Conservation (phyloP, 2,797 vertebrate genomes). For the Rhodeus uyekii region DNA sequence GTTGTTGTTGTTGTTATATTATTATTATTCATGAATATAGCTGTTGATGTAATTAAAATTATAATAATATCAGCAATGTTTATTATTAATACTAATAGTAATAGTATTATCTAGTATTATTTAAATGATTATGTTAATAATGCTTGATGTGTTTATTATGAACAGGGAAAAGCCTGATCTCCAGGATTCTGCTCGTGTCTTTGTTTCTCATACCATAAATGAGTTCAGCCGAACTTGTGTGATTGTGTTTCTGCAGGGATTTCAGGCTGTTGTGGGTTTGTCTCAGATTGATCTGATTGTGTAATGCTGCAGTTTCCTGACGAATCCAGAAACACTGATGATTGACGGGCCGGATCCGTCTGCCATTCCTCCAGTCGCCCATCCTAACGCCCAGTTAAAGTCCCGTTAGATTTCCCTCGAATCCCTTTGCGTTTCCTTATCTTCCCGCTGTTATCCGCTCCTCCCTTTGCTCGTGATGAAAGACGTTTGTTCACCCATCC, state of each 20-base stretch:
- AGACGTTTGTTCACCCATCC: no score
- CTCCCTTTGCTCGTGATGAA: constrained; percentile 37
- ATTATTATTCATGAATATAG: neutral
- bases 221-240: no score
- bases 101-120: neutral
- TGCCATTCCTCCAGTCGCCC: neutral
- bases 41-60: neutral
- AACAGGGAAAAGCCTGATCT: no score
- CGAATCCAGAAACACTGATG: neutral
- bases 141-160: neutral
- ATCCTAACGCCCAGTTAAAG: neutral
- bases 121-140: neutral
- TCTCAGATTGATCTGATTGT: neutral
- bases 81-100: neutral
- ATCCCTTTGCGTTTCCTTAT: constrained; percentile 4
- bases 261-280: neutral
- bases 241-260: no score
- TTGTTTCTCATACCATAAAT: no score
- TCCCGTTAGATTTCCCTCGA: constrained; percentile 38
- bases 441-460: constrained; percentile 25
- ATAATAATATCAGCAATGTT: no score
- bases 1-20: neutral
- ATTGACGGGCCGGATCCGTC: neutral
- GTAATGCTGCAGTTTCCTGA: neutral
- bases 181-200: no score